Conservation (phyloP, 1,140 invertebrate genomes). For the Lepidurus packardi region DNA sequence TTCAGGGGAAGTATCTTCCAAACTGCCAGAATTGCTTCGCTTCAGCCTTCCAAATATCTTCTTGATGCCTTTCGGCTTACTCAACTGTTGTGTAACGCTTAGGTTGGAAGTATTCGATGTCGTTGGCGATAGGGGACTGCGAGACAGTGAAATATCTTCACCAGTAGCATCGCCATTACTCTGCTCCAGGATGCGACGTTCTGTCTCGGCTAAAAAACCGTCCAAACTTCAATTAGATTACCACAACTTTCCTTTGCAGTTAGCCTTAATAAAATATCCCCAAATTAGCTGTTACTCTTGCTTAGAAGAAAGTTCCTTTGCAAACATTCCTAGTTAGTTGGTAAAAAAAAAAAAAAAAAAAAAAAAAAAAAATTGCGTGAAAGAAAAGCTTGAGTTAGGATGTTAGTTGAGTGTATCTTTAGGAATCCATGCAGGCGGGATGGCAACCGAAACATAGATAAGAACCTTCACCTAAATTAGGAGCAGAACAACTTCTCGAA, state of each 20-base stretch:
- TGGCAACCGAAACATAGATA: constrained; percentile 24
- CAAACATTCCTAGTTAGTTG: no score
- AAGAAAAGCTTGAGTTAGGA: constrained; percentile 15
- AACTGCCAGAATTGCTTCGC: constrained; percentile 63
- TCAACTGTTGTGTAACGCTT: constrained; percentile 54
- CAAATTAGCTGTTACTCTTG: no score
- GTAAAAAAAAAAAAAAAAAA: constrained; percentile 35
- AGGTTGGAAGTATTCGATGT: constrained; percentile 42
- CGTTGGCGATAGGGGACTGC: neutral
- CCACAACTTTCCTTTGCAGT: neutral
- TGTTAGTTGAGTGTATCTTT: neutral
- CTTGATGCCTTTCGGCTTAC: constrained; percentile 52
- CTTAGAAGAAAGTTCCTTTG: no score
- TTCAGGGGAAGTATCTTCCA: constrained; percentile 55
- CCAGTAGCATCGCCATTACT: constrained; percentile 30
- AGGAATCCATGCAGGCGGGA: constrained; percentile 8
- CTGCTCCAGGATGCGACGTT: neutral
- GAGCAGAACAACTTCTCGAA: constrained; percentile 75
- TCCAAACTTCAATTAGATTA: neutral
- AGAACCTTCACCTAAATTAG: constrained; percentile 71
- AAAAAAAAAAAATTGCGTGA: constrained; percentile 35
- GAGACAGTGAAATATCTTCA: constrained; percentile 35
- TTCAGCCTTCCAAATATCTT: constrained; percentile 49
- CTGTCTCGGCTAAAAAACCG: constrained; percentile 42
- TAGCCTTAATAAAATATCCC: no score